These are phyloP conservation scores for Elmis aenea DNA, from an alignment of 2,888 invertebrate species.

Conservation along the genomic window DNA sequence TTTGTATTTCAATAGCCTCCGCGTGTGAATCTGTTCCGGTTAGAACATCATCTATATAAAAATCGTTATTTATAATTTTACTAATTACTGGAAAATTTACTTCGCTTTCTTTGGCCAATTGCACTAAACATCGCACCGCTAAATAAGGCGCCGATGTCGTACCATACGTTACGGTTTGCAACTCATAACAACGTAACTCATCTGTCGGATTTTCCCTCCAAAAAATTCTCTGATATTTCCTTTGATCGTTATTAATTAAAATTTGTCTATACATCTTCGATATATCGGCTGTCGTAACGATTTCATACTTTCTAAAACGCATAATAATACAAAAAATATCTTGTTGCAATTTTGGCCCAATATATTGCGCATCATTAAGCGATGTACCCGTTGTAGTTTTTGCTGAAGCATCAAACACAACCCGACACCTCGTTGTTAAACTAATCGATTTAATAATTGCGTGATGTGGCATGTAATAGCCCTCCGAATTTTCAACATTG, in stretches of 20 bases:
- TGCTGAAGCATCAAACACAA: no score
- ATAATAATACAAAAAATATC: slow-evolving; percentile 15
- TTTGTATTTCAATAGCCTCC: slow-evolving; percentile 17
- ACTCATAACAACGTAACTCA: slow-evolving; percentile 13
- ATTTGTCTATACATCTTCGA: slow-evolving; percentile 15
- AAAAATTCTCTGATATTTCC: slow-evolving; percentile 7
- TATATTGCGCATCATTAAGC: slow-evolving; percentile 9
- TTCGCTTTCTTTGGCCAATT: slow-evolving; percentile 15
- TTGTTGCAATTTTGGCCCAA: slow-evolving; percentile 14
- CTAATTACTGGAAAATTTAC: slow-evolving; percentile 10
- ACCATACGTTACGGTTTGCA: slow-evolving; percentile 25
- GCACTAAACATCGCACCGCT: slow-evolving; percentile 13
- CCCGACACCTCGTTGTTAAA: no score
- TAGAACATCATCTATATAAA: slow-evolving; percentile 24
- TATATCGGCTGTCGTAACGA: slow-evolving; percentile 9
- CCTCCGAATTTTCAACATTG: no score
- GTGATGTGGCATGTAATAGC: slow-evolving; percentile 21
- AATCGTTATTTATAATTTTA: slow-evolving; percentile 16
- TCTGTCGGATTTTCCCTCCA: slow-evolving; percentile 8
- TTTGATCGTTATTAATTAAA: slow-evolving; percentile 1
- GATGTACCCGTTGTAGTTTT: slow-evolving; percentile 6
- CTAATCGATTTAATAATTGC: slow-evolving; percentile 12
- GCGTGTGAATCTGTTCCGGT: slow-evolving; percentile 12
- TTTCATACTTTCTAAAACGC: slow-evolving; percentile 3
- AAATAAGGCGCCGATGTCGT: slow-evolving; percentile 19